Percentiles rank a stretch among this genome's conserved stretches.
Evolutionary conservation across 1,140 invertebrate genomes (phyloP).

Genomic region (Dufourea novaeangliae): DNA sequence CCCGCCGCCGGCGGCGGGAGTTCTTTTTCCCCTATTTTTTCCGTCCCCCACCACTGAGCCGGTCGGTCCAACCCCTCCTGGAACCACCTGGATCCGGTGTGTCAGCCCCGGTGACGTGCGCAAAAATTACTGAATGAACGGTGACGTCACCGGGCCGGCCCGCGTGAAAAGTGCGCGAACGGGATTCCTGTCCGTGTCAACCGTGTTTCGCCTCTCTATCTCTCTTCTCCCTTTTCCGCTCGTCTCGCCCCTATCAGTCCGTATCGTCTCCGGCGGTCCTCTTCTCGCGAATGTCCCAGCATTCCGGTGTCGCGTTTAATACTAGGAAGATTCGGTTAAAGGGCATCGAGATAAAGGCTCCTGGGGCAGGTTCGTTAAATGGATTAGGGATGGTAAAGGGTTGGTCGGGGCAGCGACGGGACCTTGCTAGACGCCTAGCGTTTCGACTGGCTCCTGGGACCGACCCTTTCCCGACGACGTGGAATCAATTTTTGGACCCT

Average conservation of each 20-base stretch:
- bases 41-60: slow-evolving; percentile 74
- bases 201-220: slow-evolving; percentile 41
- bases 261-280: slow-evolving; percentile 1
- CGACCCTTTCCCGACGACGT: background rate
- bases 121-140: slow-evolving; percentile 82
- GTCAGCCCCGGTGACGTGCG: slow-evolving; percentile 79
- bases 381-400: slow-evolving; percentile 67
- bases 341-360: slow-evolving; percentile 65
- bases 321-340: slow-evolving; percentile 33
- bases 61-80: slow-evolving; percentile 60
- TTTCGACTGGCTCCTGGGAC: slow-evolving; percentile 3
- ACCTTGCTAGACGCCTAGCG: background rate
- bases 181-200: slow-evolving; percentile 62
- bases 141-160: slow-evolving; percentile 77
- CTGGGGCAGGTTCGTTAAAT: slow-evolving; percentile 69
- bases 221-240: slow-evolving; percentile 11
- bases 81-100: slow-evolving; percentile 74
- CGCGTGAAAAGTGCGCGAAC: slow-evolving; percentile 71
- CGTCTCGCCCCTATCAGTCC: background rate
- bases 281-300: background rate
- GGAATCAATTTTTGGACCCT: background rate
- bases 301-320: slow-evolving; percentile 18
- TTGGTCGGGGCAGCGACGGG: slow-evolving; percentile 39
- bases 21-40: slow-evolving; percentile 82
- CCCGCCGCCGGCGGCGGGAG: slow-evolving; percentile 70